These are phyloP conservation scores for Tragelaphus imberbis DNA, from an alignment of 2,113 vertebrate genomes.

Conservation along the genomic window DNA sequence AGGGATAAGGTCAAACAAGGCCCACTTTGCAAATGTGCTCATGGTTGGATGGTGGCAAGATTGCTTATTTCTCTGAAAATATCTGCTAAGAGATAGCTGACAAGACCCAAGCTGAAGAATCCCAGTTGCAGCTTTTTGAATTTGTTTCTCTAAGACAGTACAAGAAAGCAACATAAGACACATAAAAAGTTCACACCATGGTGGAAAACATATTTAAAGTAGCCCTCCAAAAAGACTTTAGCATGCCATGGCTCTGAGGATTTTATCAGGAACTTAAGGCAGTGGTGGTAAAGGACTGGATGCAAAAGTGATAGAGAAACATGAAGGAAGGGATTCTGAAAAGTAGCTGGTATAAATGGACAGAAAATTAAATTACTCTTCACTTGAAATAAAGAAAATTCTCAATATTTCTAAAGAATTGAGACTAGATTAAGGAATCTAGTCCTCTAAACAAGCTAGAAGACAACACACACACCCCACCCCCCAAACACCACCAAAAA, in stretches of 20 bases:
- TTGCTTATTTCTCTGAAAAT: not conserved
- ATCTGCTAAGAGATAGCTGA: not conserved
- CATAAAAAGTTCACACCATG: slow-evolving; percentile 34
- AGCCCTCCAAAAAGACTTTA: slow-evolving; percentile 77
- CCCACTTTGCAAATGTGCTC: not conserved
- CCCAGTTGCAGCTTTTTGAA: not conserved
- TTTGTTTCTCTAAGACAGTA: not conserved
- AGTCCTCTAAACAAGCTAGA: not conserved
- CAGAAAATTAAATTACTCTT: not conserved
- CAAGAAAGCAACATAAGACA: slow-evolving; percentile 37
- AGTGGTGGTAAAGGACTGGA: not conserved
- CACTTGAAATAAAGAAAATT: not conserved
- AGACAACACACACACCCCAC: not conserved
- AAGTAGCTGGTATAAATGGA: not conserved
- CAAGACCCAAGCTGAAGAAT: not conserved
- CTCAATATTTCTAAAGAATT: not conserved
- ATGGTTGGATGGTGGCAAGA: not conserved
- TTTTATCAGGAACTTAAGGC: slow-evolving; percentile 76
- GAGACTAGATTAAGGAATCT: not conserved
- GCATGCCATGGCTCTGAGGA: slow-evolving; percentile 66
- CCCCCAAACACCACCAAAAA: not conserved
- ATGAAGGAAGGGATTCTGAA: not conserved
- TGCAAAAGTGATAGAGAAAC: not conserved
- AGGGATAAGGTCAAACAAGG: not conserved
- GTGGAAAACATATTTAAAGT: slow-evolving; percentile 75